Percentiles rank a stretch among this genome's conserved stretches.
Evolutionary conservation across 2,888 invertebrate genomes (phyloP).

Genomic region (Cremastinae sp.): DNA sequence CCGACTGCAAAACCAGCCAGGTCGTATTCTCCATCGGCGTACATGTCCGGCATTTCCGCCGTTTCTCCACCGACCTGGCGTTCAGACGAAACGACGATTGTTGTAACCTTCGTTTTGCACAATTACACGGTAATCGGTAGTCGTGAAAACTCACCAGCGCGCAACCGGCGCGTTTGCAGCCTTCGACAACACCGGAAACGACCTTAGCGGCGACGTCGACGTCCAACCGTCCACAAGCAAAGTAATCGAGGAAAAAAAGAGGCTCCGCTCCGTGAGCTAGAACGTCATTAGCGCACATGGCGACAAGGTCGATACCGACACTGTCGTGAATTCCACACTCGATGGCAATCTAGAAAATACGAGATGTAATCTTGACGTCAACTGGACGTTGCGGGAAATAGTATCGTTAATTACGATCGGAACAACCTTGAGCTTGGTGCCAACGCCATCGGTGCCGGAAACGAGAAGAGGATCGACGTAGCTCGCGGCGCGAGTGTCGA

Average conservation of each 20-base stretch:
- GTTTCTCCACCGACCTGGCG: constrained; percentile 93
- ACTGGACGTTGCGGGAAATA: too few relatives aligned
- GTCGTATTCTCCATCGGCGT: constrained; percentile 93
- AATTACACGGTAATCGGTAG: neutral
- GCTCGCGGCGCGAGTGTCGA: constrained; percentile 90
- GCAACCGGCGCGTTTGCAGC: constrained; percentile 92
- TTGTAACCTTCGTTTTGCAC: neutral
- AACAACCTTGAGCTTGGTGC: constrained; percentile 94
- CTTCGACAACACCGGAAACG: constrained; percentile 92
- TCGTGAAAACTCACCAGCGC: constrained; percentile 85
- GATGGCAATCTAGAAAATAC: constrained; percentile 88
- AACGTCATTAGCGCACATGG: constrained; percentile 99
- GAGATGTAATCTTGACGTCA: constrained; percentile 8
- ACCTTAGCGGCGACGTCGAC: constrained; percentile 89
- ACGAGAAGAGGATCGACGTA: constrained; percentile 93
- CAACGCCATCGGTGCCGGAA: constrained; percentile 97
- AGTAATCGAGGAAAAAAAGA: constrained; percentile 97
- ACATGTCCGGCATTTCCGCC: constrained; percentile 98
- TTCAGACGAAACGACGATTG: constrained; percentile 47
- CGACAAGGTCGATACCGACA: constrained; percentile 97
- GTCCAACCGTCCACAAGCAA: constrained; percentile 93
- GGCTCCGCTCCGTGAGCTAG: constrained; percentile 97
- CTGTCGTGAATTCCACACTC: constrained; percentile 89
- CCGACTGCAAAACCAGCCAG: constrained; percentile 98
- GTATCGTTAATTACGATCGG: too few relatives aligned